Conservation (phyloP, 1,140 invertebrate genomes). For the Parapsyche elsis region DNA sequence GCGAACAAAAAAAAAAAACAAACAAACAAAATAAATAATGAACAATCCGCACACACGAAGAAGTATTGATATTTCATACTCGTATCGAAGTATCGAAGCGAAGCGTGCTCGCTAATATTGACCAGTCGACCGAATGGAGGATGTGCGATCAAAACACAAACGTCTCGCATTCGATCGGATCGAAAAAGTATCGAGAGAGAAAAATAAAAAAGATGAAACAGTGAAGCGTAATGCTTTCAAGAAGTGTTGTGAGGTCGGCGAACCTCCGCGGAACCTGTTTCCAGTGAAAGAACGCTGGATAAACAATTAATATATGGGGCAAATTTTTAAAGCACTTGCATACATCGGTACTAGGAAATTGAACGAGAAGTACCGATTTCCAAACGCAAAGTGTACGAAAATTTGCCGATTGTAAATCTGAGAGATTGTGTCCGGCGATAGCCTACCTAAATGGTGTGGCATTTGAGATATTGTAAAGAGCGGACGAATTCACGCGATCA, state of each 20-base stretch:
- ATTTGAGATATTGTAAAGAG: slow-evolving; percentile 21
- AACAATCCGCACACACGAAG: too few relatives aligned
- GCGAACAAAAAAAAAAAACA: not conserved
- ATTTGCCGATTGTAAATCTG: too few relatives aligned
- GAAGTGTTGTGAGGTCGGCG: slow-evolving; percentile 27
- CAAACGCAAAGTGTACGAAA: too few relatives aligned
- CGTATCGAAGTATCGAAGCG: too few relatives aligned
- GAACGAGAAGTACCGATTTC: not conserved
- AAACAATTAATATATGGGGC: slow-evolving; percentile 23
- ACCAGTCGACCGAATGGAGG: not conserved
- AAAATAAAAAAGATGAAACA: not conserved
- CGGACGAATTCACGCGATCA: slow-evolving; percentile 30
- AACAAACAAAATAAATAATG: too few relatives aligned
- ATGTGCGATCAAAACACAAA: not conserved
- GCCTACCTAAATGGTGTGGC: not conserved
- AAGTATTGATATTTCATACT: too few relatives aligned
- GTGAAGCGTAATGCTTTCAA: slow-evolving; percentile 22
- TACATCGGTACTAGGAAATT: not conserved
- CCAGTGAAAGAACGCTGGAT: slow-evolving; percentile 15
- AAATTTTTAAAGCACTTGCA: slow-evolving; percentile 5
- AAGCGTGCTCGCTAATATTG: too few relatives aligned
- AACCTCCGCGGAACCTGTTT: slow-evolving; percentile 12
- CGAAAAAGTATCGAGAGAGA: not conserved
- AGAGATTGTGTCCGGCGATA: too few relatives aligned
- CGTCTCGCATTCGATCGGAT: too few relatives aligned